These are phyloP conservation scores for Amphibalanus amphitrite DNA, from an alignment of 1,140 invertebrate genomes.

Conservation along the genomic window DNA sequence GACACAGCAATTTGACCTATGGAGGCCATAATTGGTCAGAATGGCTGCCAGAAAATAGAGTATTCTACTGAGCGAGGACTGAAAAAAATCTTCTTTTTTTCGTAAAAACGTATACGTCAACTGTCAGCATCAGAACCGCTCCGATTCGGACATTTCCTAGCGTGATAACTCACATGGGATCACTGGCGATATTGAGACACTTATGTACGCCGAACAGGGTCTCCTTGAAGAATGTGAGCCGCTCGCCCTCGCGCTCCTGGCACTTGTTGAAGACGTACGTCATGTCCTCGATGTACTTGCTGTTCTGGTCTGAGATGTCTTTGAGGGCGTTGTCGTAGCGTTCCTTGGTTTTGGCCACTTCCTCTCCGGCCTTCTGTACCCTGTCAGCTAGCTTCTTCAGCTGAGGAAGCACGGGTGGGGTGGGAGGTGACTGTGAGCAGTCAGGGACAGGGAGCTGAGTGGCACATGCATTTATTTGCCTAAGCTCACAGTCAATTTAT, in stretches of 20 bases:
- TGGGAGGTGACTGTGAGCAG: neutral
- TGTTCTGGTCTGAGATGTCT: conserved; percentile 89
- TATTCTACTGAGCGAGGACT: too few relatives aligned
- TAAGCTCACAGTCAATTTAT: conserved; percentile 2
- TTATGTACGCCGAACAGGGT: conserved; percentile 81
- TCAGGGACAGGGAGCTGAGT: neutral
- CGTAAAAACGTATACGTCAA: too few relatives aligned
- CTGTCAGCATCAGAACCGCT: too few relatives aligned
- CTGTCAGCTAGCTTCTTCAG: conserved; percentile 90
- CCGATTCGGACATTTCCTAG: too few relatives aligned
- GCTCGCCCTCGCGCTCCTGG: conserved; percentile 84
- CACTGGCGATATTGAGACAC: conserved; percentile 61
- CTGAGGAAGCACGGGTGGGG: conserved; percentile 34
- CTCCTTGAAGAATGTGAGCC: conserved; percentile 87
- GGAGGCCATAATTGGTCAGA: too few relatives aligned
- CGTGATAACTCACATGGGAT: too few relatives aligned
- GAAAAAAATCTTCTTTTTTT: too few relatives aligned
- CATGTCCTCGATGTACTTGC: conserved; percentile 95
- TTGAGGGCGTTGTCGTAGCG: conserved; percentile 79
- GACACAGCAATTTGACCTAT: too few relatives aligned
- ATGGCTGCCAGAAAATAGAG: too few relatives aligned
- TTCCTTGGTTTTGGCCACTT: conserved; percentile 75
- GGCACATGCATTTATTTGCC: conserved; percentile 7
- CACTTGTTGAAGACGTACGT: conserved; percentile 86
- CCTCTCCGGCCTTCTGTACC: conserved; percentile 81